A percentile compares a stretch with the other conserved stretches of the same genome.
Conservation (phyloP, 2,888 invertebrate genomes). For the Carabus problematicus region DNA sequence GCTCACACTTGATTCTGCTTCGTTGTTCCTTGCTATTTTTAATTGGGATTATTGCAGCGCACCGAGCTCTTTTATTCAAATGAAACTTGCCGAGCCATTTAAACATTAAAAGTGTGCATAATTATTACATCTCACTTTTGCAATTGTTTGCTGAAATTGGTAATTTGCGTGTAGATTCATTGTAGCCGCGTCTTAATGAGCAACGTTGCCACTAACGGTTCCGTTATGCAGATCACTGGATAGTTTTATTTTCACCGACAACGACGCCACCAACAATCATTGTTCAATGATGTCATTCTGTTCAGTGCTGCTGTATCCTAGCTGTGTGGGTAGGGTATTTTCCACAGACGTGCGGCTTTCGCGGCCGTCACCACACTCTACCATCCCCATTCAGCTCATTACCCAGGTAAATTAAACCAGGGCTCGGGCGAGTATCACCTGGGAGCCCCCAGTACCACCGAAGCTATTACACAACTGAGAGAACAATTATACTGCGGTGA, state of each 20-base stretch:
- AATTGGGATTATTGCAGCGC: constrained; percentile 60
- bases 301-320: background rate
- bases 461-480: constrained; percentile 46
- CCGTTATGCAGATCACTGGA: constrained; percentile 39
- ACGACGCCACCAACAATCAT: background rate
- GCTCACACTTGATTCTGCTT: constrained; percentile 57
- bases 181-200: constrained; percentile 57
- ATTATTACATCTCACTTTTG: constrained; percentile 56
- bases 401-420: constrained; percentile 58
- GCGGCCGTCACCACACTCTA: constrained; percentile 11
- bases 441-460: constrained; percentile 50
- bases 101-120: constrained; percentile 58
- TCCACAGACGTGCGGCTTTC: constrained; percentile 7
- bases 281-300: background rate
- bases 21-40: constrained; percentile 57
- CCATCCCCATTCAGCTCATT: constrained; percentile 56
- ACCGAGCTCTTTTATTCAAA: constrained; percentile 41
- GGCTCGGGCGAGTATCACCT: constrained; percentile 52
- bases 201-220: constrained; percentile 44
- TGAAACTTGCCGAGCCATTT: constrained; percentile 51
- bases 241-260: constrained; percentile 34
- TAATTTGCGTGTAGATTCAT: constrained; percentile 60
- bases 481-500: constrained; percentile 46
- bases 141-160: constrained; percentile 58
- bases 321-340: background rate